Percentiles rank a stretch among this genome's conserved stretches.
Evolutionary conservation across 2,113 vertebrate species (phyloP).

Genomic region (cattle (Bos taurus)): ARS-UCD2.0 NC_037335.1:107697501-107698000

Average conservation of each 20-base stretch:
- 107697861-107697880: not conserved
- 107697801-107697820: not conserved
- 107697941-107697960: not conserved
- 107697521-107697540: not conserved
- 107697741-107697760: not conserved
- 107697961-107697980: not conserved
- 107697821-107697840: not conserved
- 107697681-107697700: not conserved
- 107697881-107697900: not conserved
- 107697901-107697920: not conserved
- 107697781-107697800: not conserved
- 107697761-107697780: not conserved
- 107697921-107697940: not conserved
- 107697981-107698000: not conserved
- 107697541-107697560: not conserved
- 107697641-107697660: not conserved
- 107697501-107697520: not conserved
- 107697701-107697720: not conserved
- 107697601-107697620: not conserved
- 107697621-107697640: not conserved
- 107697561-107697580: not conserved
- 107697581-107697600: not conserved
- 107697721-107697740: not conserved
- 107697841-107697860: not conserved
- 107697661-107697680: not conserved